Evolutionary conservation across 1,140 invertebrate genomes (phyloP).

Genomic region (Drosophila pseudoananassae): DNA sequence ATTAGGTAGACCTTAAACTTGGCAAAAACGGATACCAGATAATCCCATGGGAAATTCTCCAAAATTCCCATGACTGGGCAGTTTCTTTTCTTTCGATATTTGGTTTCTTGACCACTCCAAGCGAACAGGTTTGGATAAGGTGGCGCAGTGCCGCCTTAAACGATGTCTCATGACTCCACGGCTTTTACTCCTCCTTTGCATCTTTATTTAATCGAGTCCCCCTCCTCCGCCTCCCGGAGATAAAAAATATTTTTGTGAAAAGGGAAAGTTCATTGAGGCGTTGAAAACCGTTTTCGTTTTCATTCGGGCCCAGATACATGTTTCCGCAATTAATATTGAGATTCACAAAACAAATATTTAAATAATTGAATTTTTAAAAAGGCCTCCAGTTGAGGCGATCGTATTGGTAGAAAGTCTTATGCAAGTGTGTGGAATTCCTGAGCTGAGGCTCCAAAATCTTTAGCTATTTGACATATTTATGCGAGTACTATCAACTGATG

Average conservation of each 20-base stretch:
- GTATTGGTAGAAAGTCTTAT: slow-evolving; percentile 48
- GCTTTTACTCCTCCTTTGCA: slow-evolving; percentile 74
- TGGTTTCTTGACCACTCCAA: slow-evolving; percentile 49
- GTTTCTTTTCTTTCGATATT: slow-evolving; percentile 23
- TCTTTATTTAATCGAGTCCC: slow-evolving; percentile 68
- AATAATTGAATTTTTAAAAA: slow-evolving; percentile 72
- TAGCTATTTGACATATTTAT: slow-evolving; percentile 24
- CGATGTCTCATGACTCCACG: slow-evolving; percentile 64
- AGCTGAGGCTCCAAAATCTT: slow-evolving; percentile 1
- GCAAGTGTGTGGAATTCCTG: slow-evolving; percentile 48
- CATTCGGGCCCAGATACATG: slow-evolving; percentile 21
- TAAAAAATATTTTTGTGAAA: slow-evolving; percentile 56
- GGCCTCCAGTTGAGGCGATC: slow-evolving; percentile 8
- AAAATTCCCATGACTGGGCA: slow-evolving; percentile 30
- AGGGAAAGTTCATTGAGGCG: slow-evolving; percentile 78
- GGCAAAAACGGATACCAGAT: background rate
- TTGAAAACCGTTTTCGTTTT: slow-evolving; percentile 52
- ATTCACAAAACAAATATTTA: slow-evolving; percentile 65
- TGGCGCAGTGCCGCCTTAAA: slow-evolving; percentile 36
- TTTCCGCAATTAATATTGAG: slow-evolving; percentile 68
- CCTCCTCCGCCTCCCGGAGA: slow-evolving; percentile 19
- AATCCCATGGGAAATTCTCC: slow-evolving; percentile 16
- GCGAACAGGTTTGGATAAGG: slow-evolving; percentile 64
- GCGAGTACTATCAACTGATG: slow-evolving; percentile 16
- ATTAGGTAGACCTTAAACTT: slow-evolving; percentile 33